Percentiles rank a stretch among this genome's conserved stretches.
Evolutionary conservation across 53 echinoderm and acorn worm genomes (phyloP).

Genomic region (Zoroaster sp.): DNA sequence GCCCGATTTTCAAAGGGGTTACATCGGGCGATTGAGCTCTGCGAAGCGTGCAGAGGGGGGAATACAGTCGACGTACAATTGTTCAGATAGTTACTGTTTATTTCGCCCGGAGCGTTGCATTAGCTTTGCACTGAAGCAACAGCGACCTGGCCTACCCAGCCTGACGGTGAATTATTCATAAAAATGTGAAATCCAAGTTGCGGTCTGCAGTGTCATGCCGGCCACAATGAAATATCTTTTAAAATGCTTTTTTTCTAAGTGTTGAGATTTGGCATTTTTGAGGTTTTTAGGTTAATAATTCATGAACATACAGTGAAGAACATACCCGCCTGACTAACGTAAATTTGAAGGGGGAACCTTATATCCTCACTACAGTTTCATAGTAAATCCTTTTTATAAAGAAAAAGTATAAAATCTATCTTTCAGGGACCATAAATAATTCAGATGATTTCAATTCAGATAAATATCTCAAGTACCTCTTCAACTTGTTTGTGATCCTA

Average conservation of each 20-base stretch:
- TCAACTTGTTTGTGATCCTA: not conserved
- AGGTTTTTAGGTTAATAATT: constrained; percentile 43
- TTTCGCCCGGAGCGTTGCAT: constrained; percentile 50
- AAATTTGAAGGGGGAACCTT: not conserved
- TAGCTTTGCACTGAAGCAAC: constrained; percentile 45
- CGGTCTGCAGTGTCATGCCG: not conserved
- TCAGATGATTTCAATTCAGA: not conserved
- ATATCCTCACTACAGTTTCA: constrained; percentile 19
- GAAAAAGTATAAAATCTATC: not conserved
- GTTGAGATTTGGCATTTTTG: constrained; percentile 1
- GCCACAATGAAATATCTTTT: not conserved
- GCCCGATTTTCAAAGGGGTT: not conserved
- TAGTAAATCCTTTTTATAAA: not conserved
- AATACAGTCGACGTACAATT: constrained; percentile 2
- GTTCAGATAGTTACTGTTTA: constrained; percentile 50
- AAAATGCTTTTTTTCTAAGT: constrained; percentile 6
- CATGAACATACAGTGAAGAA: not conserved
- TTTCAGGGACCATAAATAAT: constrained; percentile 14
- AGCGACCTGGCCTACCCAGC: not conserved
- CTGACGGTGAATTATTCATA: constrained; percentile 33
- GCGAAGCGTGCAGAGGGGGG: not conserved
- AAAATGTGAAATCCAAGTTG: constrained; percentile 38
- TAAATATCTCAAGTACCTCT: constrained; percentile 6
- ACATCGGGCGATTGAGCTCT: constrained; percentile 7
- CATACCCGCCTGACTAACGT: constrained; percentile 11